Base-by-base conservation (phyloP, 2,113 vertebrate species). In the Lanius ludovicianus region DNA sequence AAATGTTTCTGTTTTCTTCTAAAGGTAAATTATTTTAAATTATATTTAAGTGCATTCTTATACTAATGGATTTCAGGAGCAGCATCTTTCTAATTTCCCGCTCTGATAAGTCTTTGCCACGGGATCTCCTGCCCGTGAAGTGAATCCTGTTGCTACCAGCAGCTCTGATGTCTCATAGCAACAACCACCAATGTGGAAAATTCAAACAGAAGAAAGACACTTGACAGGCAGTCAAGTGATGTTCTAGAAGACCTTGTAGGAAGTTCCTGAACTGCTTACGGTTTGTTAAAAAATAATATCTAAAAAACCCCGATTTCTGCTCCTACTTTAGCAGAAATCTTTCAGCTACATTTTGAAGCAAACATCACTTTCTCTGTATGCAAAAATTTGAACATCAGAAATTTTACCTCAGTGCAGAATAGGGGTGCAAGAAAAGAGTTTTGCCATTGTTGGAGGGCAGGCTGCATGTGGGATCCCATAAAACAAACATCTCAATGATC, bases 101-200 rank as follows among this genome's bases (percentile, higher is more conserved):
- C 94, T 95, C 96, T 4, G 57, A 23, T 95, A 93, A 90, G 47
- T 95, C 88, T 88, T 95, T 96, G 93, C 96, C 90, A 78, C 35
- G 49, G 85, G 91, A 89, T 97, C 94, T 93, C 52, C 86, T 96
- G 91, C 42, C 95, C 95, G 93, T 95, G 96, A 95, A 96, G 95
- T 93, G 95, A 96, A 85, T 95, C 83, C 20, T 89, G 93, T 68
- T 67, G 74, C 67, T 93, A 88, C 80, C 80, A 79, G 70, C 0
- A 1, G 74, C 37, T 73, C 89, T 81, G 85, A 73, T 60, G 91
- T 84, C 78, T 89, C 35, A 65, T 80, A 79, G 91, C 75, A 85
- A 94, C 68, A 17, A 39, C 62, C 44, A 7, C 7, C 28, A 60
- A 64, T 16, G 68, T 59, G 69, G 84, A 93, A 92, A 77, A 77